Base-by-base conservation (phyloP, 2,888 invertebrate genomes). In the Cephus nigrinus region DNA sequence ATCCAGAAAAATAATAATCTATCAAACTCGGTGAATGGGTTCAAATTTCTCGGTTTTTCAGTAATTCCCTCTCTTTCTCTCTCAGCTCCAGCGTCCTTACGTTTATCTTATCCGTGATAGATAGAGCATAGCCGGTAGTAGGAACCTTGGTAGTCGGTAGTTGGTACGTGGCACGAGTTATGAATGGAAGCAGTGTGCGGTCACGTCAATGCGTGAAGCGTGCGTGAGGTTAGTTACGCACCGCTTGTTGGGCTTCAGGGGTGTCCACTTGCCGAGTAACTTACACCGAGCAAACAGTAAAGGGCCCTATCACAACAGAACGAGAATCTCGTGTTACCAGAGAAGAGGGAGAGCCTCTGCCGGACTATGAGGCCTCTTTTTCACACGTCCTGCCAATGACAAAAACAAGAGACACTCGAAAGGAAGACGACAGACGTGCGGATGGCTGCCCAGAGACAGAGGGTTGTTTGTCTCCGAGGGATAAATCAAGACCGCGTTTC, bases 171-270 rank as follows among this genome's bases (percentile, higher is more conserved):
- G 34, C 74, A 78, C 81, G 81, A 84, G 84, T 89, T 86, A 90
- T 89, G 90, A 90, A 90, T 90, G 90, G 84, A 88, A 82, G 82
- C 87, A 88, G 88, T 90, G 87, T 90, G 87, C 86, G 84, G 86
- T 86, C 85, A 86, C 87, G 87, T 86, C 86, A 85, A 87, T 88
- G 87, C 88, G 88, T 85, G 88, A 88, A 87, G 87, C 88, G 88
- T 88, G 88, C 87, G 88, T 86, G 88, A 90, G 90, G 88, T 90
- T 90, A 90, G 90, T 90, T 90, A 90, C 89, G 90, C 90, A 87
- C 87, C 87, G 89, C 86, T 89, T 88, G 86, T 83, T 83, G 80
- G 83, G 87, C 87, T 88, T 86, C 86, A 84, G 86, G 88, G 88
- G 84, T 86, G 81, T 81, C 82, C 85, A 75, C 76, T 76, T 77